These are phyloP conservation scores for Aplidium turbinatum DNA, from an alignment of 23 tunicate genomes.

Conservation along the genomic window DNA sequence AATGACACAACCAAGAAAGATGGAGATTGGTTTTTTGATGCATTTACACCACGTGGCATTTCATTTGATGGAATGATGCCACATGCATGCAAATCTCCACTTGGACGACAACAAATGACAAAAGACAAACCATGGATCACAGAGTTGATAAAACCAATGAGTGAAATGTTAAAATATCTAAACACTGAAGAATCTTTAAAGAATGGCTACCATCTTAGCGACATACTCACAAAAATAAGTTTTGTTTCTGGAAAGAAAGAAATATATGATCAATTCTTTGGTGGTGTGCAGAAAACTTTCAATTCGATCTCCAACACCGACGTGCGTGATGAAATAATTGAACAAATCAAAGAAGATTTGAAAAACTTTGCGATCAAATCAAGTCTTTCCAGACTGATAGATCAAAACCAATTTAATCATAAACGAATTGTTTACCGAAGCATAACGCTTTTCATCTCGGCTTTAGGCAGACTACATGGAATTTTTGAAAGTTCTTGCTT, in stretches of 20 bases:
- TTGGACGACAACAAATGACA: constrained; percentile 28
- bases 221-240: constrained; percentile 20
- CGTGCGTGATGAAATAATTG: too few relatives aligned
- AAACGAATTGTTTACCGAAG: too few relatives aligned
- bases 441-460: too few relatives aligned
- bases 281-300: too few relatives aligned
- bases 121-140: constrained; percentile 33
- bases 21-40: constrained; percentile 52
- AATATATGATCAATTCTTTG: too few relatives aligned
- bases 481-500: too few relatives aligned
- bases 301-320: too few relatives aligned
- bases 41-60: constrained; percentile 29
- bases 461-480: too few relatives aligned
- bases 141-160: constrained; percentile 38
- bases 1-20: constrained; percentile 3
- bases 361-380: too few relatives aligned
- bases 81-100: constrained; percentile 44
- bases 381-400: too few relatives aligned
- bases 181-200: constrained; percentile 12
- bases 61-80: constrained; percentile 53
- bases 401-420: too few relatives aligned
- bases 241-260: constrained; percentile 42
- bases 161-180: constrained; percentile 38
- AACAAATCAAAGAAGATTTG: too few relatives aligned
- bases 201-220: constrained; percentile 45